Evolutionary conservation across 2,797 vertebrate genomes (phyloP).

Genomic region (Vultur gryphus): DNA sequence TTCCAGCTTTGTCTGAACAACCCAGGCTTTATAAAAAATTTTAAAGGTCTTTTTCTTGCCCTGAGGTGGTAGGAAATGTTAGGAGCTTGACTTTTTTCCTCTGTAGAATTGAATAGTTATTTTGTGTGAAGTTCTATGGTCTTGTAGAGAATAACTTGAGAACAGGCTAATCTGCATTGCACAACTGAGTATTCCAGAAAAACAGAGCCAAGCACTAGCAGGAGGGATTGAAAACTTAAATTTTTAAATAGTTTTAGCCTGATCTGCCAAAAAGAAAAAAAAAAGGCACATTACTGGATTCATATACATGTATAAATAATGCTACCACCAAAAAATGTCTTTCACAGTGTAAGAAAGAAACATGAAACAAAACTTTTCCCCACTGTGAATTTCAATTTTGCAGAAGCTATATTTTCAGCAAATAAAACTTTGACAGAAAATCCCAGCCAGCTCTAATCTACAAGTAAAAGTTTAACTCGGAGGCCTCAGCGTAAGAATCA

Average conservation of each 20-base stretch:
- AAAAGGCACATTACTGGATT: neutral
- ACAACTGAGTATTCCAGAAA: neutral
- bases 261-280: neutral
- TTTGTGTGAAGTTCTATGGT: neutral
- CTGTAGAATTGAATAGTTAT: neutral
- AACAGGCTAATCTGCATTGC: accelerated
- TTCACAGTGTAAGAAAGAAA: neutral
- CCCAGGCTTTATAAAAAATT: neutral
- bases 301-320: neutral
- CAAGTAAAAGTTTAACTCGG: neutral
- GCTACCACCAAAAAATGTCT: accelerated
- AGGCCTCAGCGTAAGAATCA: neutral
- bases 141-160: neutral
- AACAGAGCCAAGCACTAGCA: neutral
- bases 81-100: neutral
- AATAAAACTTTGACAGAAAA: neutral
- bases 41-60: neutral
- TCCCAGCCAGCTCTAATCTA: neutral
- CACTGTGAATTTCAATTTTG: neutral
- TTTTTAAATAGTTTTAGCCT: neutral
- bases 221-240: neutral
- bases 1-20: neutral
- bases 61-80: neutral
- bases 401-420: neutral
- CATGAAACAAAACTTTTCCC: neutral